phyloP scores from a whole-genome alignment of 2,113 vertebrate genomes.

The Pollimyrus isidori region DNA sequence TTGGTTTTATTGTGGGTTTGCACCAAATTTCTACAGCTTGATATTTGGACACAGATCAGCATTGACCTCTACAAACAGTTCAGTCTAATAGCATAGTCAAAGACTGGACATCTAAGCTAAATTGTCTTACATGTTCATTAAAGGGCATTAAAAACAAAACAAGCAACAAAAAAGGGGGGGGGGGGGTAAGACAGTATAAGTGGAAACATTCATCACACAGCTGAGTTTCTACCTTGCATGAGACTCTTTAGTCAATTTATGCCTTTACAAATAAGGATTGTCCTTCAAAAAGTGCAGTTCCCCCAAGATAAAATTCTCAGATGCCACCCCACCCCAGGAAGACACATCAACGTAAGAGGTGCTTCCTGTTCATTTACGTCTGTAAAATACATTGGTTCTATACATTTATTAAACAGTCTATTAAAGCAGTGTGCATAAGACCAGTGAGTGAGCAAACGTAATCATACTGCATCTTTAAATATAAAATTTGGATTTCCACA shows the following conservation, averaged over 20 bases:
- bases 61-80: slow-evolving; percentile 68
- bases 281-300: slow-evolving; percentile 77
- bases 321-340: slow-evolving; percentile 60
- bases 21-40: slow-evolving; percentile 74
- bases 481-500: slow-evolving; percentile 54
- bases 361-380: slow-evolving; percentile 50
- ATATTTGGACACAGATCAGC: slow-evolving; percentile 60
- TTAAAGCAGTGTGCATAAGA: slow-evolving; percentile 67
- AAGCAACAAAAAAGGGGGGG: slow-evolving; percentile 40
- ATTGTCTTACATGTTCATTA: slow-evolving; percentile 61
- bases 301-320: slow-evolving; percentile 62
- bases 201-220: slow-evolving; percentile 67
- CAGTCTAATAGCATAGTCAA: slow-evolving; percentile 72
- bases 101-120: slow-evolving; percentile 65
- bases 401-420: slow-evolving; percentile 60
- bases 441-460: slow-evolving; percentile 57
- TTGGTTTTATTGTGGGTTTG: slow-evolving; percentile 75
- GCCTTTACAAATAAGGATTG: slow-evolving; percentile 74
- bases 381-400: slow-evolving; percentile 50
- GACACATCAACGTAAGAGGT: slow-evolving; percentile 54
- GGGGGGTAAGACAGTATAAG: slow-evolving; percentile 58
- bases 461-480: slow-evolving; percentile 49
- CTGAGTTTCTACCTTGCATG: slow-evolving; percentile 63
- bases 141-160: slow-evolving; percentile 66
- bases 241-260: slow-evolving; percentile 56